Percentiles rank a stretch among this genome's conserved stretches.
phyloP scores from a whole-genome alignment of 2,888 invertebrate species.

The Pandemis heparana region DNA sequence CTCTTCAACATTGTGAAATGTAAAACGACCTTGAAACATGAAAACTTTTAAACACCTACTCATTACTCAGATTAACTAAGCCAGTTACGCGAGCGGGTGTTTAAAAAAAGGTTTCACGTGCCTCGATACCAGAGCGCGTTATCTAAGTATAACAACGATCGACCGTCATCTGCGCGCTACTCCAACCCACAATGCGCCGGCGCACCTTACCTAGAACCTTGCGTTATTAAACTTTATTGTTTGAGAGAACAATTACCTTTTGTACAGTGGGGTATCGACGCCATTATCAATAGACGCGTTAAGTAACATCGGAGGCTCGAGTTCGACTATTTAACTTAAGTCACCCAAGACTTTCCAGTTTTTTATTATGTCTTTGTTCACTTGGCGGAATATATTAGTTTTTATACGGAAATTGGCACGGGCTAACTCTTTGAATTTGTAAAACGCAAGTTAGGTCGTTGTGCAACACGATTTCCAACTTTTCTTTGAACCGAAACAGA shows the following conservation, averaged over 20 bases:
- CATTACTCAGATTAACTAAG: slow-evolving; percentile 39
- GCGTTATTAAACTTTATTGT: slow-evolving; percentile 81
- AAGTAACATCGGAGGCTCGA: slow-evolving; percentile 73
- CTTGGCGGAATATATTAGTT: slow-evolving; percentile 44
- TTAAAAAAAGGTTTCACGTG: slow-evolving; percentile 42
- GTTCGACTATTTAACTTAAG: slow-evolving; percentile 71
- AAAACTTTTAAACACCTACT: slow-evolving; percentile 27
- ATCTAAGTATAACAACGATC: slow-evolving; percentile 51
- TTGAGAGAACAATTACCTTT: slow-evolving; percentile 84
- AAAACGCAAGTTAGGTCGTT: neutral
- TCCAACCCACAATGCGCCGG: slow-evolving; percentile 60
- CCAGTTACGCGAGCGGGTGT: slow-evolving; percentile 37
- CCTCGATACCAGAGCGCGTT: slow-evolving; percentile 35
- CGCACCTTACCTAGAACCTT: slow-evolving; percentile 78
- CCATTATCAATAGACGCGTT: slow-evolving; percentile 78
- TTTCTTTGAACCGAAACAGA: too few relatives aligned
- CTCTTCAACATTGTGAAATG: neutral
- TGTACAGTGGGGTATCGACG: slow-evolving; percentile 76
- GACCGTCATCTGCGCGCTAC: slow-evolving; percentile 59
- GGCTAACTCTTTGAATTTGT: neutral
- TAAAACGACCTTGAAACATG: neutral
- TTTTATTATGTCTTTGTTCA: slow-evolving; percentile 73
- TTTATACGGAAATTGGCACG: slow-evolving; percentile 6
- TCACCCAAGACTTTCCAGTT: slow-evolving; percentile 57
- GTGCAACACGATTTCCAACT: too few relatives aligned